Evolutionary conservation across 1,140 invertebrate species (phyloP).

Genomic region (Pteromalus puparum): DNA sequence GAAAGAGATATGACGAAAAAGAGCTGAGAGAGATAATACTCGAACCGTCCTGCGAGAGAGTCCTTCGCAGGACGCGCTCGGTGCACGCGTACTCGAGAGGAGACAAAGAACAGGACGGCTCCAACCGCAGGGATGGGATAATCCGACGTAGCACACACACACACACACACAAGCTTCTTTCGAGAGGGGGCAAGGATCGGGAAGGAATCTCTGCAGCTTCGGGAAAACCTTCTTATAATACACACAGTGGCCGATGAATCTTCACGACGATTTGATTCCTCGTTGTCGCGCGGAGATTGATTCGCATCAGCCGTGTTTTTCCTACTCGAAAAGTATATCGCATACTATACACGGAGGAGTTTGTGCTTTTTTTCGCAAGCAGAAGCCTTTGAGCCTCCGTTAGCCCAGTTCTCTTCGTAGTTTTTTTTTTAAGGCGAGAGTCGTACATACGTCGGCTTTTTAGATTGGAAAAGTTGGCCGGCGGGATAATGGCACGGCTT

Average conservation of each 20-base stretch:
- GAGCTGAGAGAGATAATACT: no score
- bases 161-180: no score
- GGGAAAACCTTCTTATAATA: not conserved
- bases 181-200: no score
- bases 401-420: not conserved
- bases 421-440: not conserved
- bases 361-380: not conserved
- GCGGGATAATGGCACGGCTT: not conserved
- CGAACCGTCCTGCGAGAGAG: no score
- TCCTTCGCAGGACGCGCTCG: not conserved
- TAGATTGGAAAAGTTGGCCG: no score
- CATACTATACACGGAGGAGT: not conserved
- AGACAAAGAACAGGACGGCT: not conserved
- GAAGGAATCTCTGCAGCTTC: not conserved
- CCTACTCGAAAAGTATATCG: not conserved
- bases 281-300: no score
- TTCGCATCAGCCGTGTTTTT: no score
- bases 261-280: no score
- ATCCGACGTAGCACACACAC: not conserved
- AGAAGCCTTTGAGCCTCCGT: not conserved
- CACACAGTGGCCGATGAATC: not conserved
- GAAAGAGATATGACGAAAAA: no score
- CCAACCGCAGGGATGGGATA: conserved; percentile 1
- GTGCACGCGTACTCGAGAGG: not conserved
- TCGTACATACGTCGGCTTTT: no score